Evolutionary conservation across 2,888 invertebrate species (phyloP), one percentile per base, ranked within the genome.

Genomic region (Crioceris asparagi): DNA sequence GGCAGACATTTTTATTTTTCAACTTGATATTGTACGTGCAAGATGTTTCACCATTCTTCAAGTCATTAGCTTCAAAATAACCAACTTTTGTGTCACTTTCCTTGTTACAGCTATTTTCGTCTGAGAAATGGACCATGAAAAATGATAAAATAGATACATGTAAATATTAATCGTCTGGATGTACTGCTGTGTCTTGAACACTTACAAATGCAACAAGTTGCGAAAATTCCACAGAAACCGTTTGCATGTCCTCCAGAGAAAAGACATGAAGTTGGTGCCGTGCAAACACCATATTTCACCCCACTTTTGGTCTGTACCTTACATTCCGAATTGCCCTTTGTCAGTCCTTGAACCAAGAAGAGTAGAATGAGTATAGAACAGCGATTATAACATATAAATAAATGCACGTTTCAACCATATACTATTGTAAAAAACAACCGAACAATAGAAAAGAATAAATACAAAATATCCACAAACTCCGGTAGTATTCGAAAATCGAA

Each of bases 1-100:
- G 75, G 45, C 75, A 75, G 4, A 76, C 69, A 30, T 74, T 72
- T 46, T 69, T 67, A 50, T 72, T 75, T 44, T 70, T 68, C n/a
- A 72, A 65, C 44, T 72, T 69, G 1, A 75, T 66, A 29, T 68
- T 69, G 59, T 71, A 74, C 2, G 69, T 69, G 54, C 71, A 71
- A 0, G 66, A 67, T 1, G 66, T 67, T 38, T 67, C 65, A 0
- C 68, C 67, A n/a, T 39, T 65, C 64, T 1, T 66, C 64, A 32
- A 65, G 49, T 49, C 44, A 5, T 32, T 39, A 10, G 49, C 54
- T 30, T 47, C 52, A 39, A 63, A 63, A 38, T 61, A 58, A 1
- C 56, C 54, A 7, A 60, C 52, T 45, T 57, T 59, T 3, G 57
- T 43, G 17, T 51, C 52, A 12, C 56, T 53, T 12, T 48, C 50